Percentiles rank a stretch among this genome's conserved stretches.
Evolutionary conservation across 2,113 vertebrate genomes (phyloP).

Genomic region (Antechinus stuartii): DNA sequence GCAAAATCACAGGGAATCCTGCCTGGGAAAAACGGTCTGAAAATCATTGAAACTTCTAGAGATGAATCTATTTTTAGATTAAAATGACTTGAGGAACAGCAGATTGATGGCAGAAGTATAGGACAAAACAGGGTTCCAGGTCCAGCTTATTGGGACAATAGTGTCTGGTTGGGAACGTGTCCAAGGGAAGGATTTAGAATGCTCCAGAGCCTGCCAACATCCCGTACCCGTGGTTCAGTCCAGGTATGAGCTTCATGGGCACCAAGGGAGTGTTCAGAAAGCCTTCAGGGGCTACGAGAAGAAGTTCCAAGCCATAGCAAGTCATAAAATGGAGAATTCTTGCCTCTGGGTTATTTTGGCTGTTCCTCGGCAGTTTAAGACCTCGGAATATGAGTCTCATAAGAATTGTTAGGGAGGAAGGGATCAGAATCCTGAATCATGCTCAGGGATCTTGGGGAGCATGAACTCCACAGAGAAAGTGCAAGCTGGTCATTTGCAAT

Average conservation of each 20-base stretch:
- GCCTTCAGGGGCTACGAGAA: not conserved
- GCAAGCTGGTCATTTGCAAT: not conserved
- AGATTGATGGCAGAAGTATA: constrained; percentile 28
- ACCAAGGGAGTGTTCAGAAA: not conserved
- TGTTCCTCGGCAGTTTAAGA: not conserved
- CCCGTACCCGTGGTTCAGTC: not conserved
- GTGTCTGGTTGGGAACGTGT: constrained; percentile 43
- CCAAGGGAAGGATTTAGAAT: constrained; percentile 27
- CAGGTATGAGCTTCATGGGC: not conserved
- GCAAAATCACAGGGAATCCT: constrained; percentile 48
- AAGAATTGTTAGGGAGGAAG: not conserved
- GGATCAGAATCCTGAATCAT: not conserved
- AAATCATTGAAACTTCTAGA: not conserved
- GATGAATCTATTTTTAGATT: constrained; percentile 10
- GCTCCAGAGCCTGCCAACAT: not conserved
- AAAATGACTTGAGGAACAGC: constrained; percentile 8
- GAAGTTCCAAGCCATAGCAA: not conserved
- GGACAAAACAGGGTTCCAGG: constrained; percentile 34
- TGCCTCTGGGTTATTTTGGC: not conserved
- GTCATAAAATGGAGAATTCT: not conserved
- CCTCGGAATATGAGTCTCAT: not conserved
- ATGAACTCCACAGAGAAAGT: not conserved
- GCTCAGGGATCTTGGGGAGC: not conserved
- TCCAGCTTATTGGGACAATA: not conserved
- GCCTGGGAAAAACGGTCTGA: constrained; percentile 46